These are phyloP conservation scores for Holothuria scabra DNA, from an alignment of 53 echinoderm and acorn worm species.

Conservation along the genomic window DNA sequence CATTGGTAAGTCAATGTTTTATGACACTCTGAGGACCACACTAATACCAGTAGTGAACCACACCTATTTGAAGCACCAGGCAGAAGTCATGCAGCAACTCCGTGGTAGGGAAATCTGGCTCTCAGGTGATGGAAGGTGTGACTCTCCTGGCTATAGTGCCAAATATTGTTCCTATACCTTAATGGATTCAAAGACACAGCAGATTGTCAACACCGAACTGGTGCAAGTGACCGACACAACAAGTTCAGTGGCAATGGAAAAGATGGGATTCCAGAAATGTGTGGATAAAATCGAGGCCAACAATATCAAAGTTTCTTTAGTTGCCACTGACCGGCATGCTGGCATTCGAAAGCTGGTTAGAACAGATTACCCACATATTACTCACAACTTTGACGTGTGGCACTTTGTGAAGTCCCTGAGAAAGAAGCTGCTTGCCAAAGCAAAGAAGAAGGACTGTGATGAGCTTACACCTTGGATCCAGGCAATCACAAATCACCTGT, in stretches of 20 bases:
- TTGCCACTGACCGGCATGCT: conserved; percentile 56
- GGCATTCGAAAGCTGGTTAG: conserved; percentile 51
- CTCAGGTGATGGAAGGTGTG: conserved; percentile 58
- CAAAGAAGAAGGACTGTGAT: conserved; percentile 42
- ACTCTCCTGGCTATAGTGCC: conserved; percentile 57
- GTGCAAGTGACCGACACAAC: conserved; percentile 56
- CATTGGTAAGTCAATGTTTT: conserved; percentile 3
- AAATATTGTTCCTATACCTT: no score
- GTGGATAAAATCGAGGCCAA: conserved; percentile 26
- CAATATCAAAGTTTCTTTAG: conserved; percentile 13
- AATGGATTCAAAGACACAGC: conserved; percentile 19
- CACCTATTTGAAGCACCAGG: background rate
- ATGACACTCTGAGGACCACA: background rate
- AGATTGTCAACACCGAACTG: conserved; percentile 40
- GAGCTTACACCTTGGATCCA: conserved; percentile 26
- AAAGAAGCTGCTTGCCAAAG: conserved; percentile 53
- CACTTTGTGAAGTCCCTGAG: conserved; percentile 49
- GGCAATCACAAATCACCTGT: conserved; percentile 46
- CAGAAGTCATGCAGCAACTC: conserved; percentile 5
- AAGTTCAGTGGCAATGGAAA: conserved; percentile 61
- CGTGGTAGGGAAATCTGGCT: background rate
- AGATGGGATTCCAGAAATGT: conserved; percentile 35
- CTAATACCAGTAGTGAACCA: conserved; percentile 23
- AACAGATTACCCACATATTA: conserved; percentile 25
- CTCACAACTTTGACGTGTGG: conserved; percentile 63